A percentile compares a stretch with the other conserved stretches of the same genome.
Evolutionary conservation across 2,888 invertebrate species (phyloP).

Genomic region (Linnaemya vulpina): DNA sequence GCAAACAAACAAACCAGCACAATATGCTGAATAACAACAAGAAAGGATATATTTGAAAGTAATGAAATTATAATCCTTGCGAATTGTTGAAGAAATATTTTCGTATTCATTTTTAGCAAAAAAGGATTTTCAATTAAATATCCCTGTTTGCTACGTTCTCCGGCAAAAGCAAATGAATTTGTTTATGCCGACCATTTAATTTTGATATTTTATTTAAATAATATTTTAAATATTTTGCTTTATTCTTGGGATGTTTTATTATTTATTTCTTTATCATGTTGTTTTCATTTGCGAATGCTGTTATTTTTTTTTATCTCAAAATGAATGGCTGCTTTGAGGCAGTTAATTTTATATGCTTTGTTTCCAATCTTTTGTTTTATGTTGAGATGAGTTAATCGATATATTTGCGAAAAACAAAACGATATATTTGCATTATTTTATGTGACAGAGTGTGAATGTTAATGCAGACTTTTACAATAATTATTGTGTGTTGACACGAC

Average conservation of each 20-base stretch:
- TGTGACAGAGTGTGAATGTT: background rate
- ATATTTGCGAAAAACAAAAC: constrained; percentile 27
- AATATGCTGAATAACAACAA: too few species aligned
- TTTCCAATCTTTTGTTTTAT: constrained; percentile 53
- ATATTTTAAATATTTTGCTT: background rate
- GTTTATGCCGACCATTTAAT: constrained; percentile 25
- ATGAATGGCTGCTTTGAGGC: background rate
- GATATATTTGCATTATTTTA: constrained; percentile 11
- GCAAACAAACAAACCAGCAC: too few species aligned
- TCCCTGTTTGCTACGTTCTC: too few species aligned
- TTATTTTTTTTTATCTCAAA: background rate
- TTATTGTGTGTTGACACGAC: constrained; percentile 64
- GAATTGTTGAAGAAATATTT: too few species aligned
- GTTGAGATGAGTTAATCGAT: constrained; percentile 11
- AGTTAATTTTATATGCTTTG: constrained; percentile 15
- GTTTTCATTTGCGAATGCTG: background rate
- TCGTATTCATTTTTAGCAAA: too few species aligned
- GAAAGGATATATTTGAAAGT: too few species aligned
- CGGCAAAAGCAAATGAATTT: too few species aligned
- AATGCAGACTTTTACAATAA: constrained; percentile 56
- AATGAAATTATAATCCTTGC: too few species aligned
- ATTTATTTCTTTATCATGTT: too few species aligned
- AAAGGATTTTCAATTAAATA: too few species aligned
- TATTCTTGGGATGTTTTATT: too few species aligned
- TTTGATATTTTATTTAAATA: constrained; percentile 17